These are phyloP conservation scores for Peromyscus melanophrys DNA, from an alignment of 2,797 vertebrate genomes.

Conservation along the genomic window DNA sequence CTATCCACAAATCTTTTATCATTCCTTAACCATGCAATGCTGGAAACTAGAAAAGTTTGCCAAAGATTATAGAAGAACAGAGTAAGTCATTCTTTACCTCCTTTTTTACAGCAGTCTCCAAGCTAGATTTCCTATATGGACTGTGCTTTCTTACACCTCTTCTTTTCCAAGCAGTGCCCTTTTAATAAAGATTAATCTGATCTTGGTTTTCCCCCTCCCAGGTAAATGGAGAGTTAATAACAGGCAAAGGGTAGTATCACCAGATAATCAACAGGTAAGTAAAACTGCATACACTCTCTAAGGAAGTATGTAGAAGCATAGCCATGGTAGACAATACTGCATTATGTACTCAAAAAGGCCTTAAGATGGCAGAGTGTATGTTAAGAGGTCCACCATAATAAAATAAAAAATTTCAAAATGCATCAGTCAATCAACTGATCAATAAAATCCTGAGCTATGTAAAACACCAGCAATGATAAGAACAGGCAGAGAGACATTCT, in stretches of 20 bases:
- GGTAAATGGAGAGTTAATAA: not conserved
- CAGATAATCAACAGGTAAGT: not conserved
- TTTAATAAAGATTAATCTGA: slow-evolving; percentile 21
- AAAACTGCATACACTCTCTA: not conserved
- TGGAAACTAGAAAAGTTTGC: not conserved
- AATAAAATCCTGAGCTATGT: slow-evolving; percentile 6
- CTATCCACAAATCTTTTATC: not conserved
- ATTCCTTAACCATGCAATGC: slow-evolving; percentile 22
- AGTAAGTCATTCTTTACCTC: not conserved
- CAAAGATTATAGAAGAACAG: not conserved
- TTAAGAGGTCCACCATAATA: not conserved
- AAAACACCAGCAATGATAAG: not conserved
- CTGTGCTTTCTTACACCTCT: slow-evolving; percentile 11
- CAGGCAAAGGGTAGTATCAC: not conserved
- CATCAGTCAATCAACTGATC: not conserved
- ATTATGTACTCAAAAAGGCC: not conserved
- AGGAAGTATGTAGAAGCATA: not conserved
- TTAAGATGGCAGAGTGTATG: not conserved
- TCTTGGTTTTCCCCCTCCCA: not conserved
- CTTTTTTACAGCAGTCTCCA: not conserved
- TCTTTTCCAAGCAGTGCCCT: not conserved
- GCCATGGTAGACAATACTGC: not conserved
- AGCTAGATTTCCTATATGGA: not conserved
- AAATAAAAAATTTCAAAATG: not conserved
- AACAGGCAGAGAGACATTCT: not conserved